Base-by-base conservation (phyloP, 1,140 invertebrate species). In the Bombus fervidus region DNA sequence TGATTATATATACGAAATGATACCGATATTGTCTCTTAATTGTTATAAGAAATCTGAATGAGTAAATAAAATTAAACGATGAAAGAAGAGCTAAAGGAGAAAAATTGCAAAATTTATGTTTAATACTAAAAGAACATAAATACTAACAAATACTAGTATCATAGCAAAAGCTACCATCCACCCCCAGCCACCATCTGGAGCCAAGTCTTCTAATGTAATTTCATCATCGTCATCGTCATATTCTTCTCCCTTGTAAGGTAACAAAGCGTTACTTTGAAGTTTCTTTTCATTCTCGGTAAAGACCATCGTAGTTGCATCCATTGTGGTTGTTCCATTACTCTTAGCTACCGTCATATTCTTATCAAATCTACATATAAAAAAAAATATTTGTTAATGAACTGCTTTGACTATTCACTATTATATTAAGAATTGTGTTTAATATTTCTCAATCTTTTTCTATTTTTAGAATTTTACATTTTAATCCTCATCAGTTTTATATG, bases 101-200 rank as follows among this genome's bases (percentile, higher is more conserved):
- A 13, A 59, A 59, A 3, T 59, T 25, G 3, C 57, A 59, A 59
- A n/a, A 62, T 13, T 15, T 18, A 31, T 18, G 57, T 53, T 53
- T 22, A 22, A 59, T 74, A n/a, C 18, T 72, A 31, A 34, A 2
- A 59, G 39, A 10, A 18, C n/a, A 66, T 64, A 31, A 25, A 39
- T 80, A 93, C 94, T 93, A 85, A 95, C 95, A 75, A 92, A 92
- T 81, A 94, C 91, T 39, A 96, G 86, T 71, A 95, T 95, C 84
- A 95, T 94, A 0, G 95, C 95, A 2, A 96, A 53, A 3, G 95
- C 95, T 12, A 96, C 95, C 87, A 96, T 94, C 95, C 96, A 96
- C 8, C 96, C 96, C 95, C 96, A 96, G 0, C 96, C 96, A 28
- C 96, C 96, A 81, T 96, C 96, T 0, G 96, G 96, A 18, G 95